phyloP scores from a whole-genome alignment of 2,888 invertebrate species.

The Calliphora vomitoria region DNA sequence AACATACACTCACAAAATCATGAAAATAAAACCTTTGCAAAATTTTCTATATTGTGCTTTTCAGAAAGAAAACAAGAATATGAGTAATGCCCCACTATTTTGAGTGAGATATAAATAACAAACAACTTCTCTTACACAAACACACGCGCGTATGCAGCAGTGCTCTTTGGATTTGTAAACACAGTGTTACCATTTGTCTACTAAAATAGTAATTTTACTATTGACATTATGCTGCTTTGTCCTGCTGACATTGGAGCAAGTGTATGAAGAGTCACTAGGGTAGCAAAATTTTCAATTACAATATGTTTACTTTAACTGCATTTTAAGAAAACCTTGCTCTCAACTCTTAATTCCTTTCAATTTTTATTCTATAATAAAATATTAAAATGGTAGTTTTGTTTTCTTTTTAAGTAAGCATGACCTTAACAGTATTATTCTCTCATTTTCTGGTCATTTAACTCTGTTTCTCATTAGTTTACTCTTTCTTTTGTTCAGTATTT shows the following conservation, averaged over 20 bases:
- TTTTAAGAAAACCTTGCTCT: too few species aligned
- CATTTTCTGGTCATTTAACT: slow-evolving; percentile 28
- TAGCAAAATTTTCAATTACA: too few species aligned
- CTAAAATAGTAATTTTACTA: background rate
- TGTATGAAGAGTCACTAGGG: too few species aligned
- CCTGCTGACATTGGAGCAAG: background rate
- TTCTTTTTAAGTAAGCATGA: background rate
- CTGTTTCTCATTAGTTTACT: slow-evolving; percentile 26
- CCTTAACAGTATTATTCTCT: slow-evolving; percentile 39
- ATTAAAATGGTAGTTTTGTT: background rate
- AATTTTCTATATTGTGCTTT: slow-evolving; percentile 35
- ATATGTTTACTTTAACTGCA: too few species aligned
- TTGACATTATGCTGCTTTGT: background rate
- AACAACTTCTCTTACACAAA: slow-evolving; percentile 10
- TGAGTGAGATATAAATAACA: slow-evolving; percentile 26
- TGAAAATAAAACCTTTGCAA: slow-evolving; percentile 43
- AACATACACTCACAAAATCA: background rate
- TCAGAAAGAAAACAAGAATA: slow-evolving; percentile 42
- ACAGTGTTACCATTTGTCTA: background rate
- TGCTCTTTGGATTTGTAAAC: background rate
- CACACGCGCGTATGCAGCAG: background rate
- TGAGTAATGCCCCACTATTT: slow-evolving; percentile 55
- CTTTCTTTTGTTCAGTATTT: slow-evolving; percentile 17
- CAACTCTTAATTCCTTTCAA: too few species aligned
- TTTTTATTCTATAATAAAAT: background rate